Evolutionary conservation across 2,113 vertebrate species (phyloP), one percentile per base, ranked within the genome.

Genomic region (Gyps fulvus): DNA sequence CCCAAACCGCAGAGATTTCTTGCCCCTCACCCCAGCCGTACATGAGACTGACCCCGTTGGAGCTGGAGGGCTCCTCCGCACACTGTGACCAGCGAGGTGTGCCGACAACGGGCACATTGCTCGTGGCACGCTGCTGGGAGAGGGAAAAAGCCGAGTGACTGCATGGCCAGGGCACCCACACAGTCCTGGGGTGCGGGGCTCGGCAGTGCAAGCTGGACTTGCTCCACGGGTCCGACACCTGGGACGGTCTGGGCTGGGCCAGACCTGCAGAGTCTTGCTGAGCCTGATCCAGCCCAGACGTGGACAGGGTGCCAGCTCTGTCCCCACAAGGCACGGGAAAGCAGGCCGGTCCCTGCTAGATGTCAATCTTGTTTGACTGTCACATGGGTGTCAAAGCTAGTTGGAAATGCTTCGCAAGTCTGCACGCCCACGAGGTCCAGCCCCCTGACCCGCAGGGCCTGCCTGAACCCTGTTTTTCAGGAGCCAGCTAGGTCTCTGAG

Each of bases 351-450:
- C 47, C 49, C 71, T 81, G 43, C 14, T 42, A 58, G 47, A 62
- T 2, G 2, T 55, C 74, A 67, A 0, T 55, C 67, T 43, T 2
- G 1, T 42, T 38, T 69, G 79, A 77, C 70, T 67, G 45, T 74
- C 84, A 81, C 8, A 12, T 4, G 25, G 45, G 49, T 81, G 55
- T 47, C 76, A 66, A 34, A 83, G 23, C 1, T 5, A 54, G 50
- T 0, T 52, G 61, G 38, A 93, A 90, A 50, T 5, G 22, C 42
- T 87, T 66, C 0, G 0, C n/a, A 55, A 58, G 54, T 10, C 72
- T 17, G 6, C 40, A 40, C 0, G 0, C 18, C 52, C 26, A 52
- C 0, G 0, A 50, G 58, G 54, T 38, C 19, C 5, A 6, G 90
- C 42, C 47, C 84, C 72, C 3, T 1, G 23, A 57, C 50, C 9